Base-by-base conservation (phyloP, 2,888 invertebrate genomes). In the Microctonus aethiopoides region DNA sequence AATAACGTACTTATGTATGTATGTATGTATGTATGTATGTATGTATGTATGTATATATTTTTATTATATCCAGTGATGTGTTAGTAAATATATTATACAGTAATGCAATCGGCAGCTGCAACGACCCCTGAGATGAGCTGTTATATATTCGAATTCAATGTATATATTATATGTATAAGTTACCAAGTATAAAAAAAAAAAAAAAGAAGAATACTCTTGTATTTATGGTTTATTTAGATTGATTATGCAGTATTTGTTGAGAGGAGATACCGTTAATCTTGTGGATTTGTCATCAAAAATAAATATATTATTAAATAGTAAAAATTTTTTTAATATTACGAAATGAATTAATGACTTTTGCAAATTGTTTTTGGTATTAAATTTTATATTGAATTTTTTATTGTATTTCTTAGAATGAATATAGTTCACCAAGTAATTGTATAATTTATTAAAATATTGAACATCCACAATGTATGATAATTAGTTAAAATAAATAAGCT, bases 101-200 rank as follows among this genome's bases (percentile, higher is more conserved):
- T 77, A 71, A 75, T 64, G 74, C 72, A 61, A 24, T 68, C 70
- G 76, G 78, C 84, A 84, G 84, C 84, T 84, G 84, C 81, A 72
- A 74, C 76, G 78, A 79, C 78, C 80, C 79, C 71, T 71, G 77
- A 76, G 83, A 83, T 81, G 82, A 84, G 83, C 80, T 81, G 81
- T 83, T n/a, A n/a, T n/a, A n/a, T 81, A 81, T 81, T 82, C 77
- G 78, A 81, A 77, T 73, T 72, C 24, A 41, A 20, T n/a, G 24
- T 54, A 69, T 66, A n/a, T 51, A 67, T 72, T 64, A 52, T 70
- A 29, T 66, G 11, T 56, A 57, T 72, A 63, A 65, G 54, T 68
- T 54, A 32, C 29, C 60, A 60, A 63, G 63, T 61, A 67, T 60
- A 70, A 71, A 74, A 76, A 73, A 70, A 71, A 74, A 76, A 73